Evolutionary conservation across 2,113 vertebrate genomes (phyloP), one percentile per base, ranked within the genome.

Genomic region (Sula dactylatra): DNA sequence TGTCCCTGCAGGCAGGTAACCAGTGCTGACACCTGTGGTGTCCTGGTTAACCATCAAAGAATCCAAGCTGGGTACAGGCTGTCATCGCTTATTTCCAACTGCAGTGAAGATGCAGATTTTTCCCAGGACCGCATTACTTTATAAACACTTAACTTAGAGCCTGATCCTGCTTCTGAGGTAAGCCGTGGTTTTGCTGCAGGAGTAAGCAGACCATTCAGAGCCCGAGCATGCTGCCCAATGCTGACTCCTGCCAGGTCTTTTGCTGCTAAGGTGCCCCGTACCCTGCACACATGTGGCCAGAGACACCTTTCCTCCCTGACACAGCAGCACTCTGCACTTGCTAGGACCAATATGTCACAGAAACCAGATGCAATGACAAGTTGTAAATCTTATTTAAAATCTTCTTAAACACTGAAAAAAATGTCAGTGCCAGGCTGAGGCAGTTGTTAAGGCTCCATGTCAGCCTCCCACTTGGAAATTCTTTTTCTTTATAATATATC

Each of bases 121-220:
- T 49, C 49, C 64, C 45, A 45, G 27, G 24, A 18, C 18, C 7
- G 2, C 12, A 64, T 76, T 7, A 8, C 10, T 84, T 42, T 7
- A 42, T 8, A 38, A 79, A n/a, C 11, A 24, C 26, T 29, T 25
- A 1, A 66, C 25, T 78, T 13, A 36, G 64, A 42, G 29, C 42
- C 15, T 11, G 25, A 16, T 21, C 13, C 29, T 1, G 0, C 4
- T 64, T 32, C n/a, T 4, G 10, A 73, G 38, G 76, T 13, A 34
- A 77, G 71, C 36, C 9, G 47, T 38, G 36, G 50, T 2, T 29
- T 7, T 17, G 44, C 73, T 61, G 62, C 16, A 13, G 55, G 44
- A 36, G 21, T 20, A 2, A 82, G 50, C 36, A 69, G 81, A 12
- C 3, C 3, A 66, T 6, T 49, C 17, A 20, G 74, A 47, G 45